phyloP scores from a whole-genome alignment of 23 tunicate species.

The Diplosoma virens region DNA sequence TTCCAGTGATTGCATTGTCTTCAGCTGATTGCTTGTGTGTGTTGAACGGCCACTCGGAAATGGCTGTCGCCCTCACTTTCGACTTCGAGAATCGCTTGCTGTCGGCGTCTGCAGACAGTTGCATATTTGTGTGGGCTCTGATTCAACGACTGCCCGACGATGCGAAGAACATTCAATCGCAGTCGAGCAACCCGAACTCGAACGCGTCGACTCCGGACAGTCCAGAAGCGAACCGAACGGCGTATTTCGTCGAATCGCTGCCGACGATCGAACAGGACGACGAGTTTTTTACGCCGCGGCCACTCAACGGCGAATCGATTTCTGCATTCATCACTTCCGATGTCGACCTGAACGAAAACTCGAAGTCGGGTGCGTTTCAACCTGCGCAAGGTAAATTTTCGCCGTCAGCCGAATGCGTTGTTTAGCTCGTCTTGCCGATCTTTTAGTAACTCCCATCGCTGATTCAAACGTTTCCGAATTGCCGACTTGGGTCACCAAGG shows the following conservation, averaged over 20 bases:
- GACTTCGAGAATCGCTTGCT: conserved; percentile 23
- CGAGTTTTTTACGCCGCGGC: background rate
- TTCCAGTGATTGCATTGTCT: too few species aligned
- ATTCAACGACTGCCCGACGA: background rate
- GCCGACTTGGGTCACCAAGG: conserved; percentile 28
- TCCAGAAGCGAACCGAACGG: conserved; percentile 16
- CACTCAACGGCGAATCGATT: conserved; percentile 1
- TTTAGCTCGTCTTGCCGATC: background rate
- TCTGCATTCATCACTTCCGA: background rate
- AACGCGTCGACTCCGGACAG: conserved; percentile 18
- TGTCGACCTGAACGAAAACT: background rate
- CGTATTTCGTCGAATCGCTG: background rate
- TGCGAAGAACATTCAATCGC: background rate
- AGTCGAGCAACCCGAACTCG: background rate
- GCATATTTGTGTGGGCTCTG: conserved; percentile 58
- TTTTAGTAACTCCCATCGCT: background rate
- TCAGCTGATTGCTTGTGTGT: conserved; percentile 71
- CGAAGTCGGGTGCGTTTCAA: conserved; percentile 1
- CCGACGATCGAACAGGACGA: background rate
- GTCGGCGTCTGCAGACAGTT: conserved; percentile 72
- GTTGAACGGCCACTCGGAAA: conserved; percentile 69
- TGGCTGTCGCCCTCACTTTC: conserved; percentile 52
- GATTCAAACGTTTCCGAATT: background rate
- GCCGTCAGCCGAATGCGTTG: background rate
- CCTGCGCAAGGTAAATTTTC: background rate